Percentiles rank a stretch among this genome's conserved stretches.
Conservation (phyloP, 92 coral and sea anemone genomes). For the Actinernus sp. region DNA sequence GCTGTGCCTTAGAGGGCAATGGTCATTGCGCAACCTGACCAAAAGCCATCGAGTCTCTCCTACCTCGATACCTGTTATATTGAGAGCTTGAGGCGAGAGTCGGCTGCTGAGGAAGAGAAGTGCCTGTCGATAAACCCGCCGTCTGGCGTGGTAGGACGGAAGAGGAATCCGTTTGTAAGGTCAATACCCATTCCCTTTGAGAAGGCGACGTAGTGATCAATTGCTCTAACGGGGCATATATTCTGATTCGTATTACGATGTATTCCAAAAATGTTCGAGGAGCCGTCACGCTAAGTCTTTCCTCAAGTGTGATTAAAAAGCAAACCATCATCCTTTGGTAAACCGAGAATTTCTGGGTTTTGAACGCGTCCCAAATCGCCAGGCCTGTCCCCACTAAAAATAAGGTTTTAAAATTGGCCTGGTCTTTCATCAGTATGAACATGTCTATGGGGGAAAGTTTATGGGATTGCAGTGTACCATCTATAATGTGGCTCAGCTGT, state of each 20-base stretch:
- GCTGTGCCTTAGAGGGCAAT: too few species aligned
- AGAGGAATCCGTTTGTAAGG: conserved; percentile 16
- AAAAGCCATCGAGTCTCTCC: too few species aligned
- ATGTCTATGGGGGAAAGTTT: conserved; percentile 1
- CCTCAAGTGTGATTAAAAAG: conserved; percentile 29
- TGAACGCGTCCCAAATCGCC: conserved; percentile 22
- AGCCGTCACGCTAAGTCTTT: conserved; percentile 21
- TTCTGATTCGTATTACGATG: conserved; percentile 7
- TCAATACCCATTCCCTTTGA: not conserved
- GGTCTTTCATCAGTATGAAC: conserved; percentile 9
- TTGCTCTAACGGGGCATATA: conserved; percentile 1
- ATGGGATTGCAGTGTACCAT: not conserved
- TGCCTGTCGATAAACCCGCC: conserved; percentile 11
- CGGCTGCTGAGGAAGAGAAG: conserved; percentile 15
- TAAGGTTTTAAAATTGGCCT: conserved; percentile 20
- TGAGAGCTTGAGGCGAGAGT: too few species aligned
- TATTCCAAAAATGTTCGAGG: conserved; percentile 17
- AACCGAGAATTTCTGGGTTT: conserved; percentile 26
- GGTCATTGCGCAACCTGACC: too few species aligned
- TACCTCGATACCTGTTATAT: too few species aligned
- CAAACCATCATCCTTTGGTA: conserved; percentile 15
- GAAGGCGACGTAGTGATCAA: conserved; percentile 9
- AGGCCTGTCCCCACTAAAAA: conserved; percentile 34
- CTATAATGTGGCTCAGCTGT: not conserved
- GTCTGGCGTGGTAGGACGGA: conserved; percentile 10